phyloP scores from a whole-genome alignment of 2,888 invertebrate genomes.

The Dione juno region DNA sequence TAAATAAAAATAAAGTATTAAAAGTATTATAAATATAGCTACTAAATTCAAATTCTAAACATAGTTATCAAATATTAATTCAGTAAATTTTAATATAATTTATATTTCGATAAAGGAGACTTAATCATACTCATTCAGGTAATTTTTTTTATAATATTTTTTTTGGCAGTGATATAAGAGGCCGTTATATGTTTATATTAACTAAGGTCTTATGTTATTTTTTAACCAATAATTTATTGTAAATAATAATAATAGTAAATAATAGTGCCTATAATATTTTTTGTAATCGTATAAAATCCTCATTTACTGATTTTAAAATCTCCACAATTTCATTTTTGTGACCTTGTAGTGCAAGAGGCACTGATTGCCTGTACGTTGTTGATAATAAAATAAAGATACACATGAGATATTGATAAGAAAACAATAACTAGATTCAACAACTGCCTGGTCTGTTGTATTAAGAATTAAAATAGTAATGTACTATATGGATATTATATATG shows the following conservation, averaged over 20 bases:
- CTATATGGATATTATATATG: not conserved
- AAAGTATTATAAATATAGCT: too few species aligned
- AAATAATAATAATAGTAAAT: too few species aligned
- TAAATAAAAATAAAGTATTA: too few species aligned
- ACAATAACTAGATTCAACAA: slow-evolving; percentile 29
- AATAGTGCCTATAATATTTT: not conserved
- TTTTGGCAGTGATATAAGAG: not conserved
- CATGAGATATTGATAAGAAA: slow-evolving; percentile 35
- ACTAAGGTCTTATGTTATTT: not conserved
- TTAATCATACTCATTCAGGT: too few species aligned
- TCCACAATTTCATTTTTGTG: slow-evolving; percentile 26
- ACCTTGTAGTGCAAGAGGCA: slow-evolving; percentile 39
- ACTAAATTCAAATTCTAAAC: too few species aligned
- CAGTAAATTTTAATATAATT: too few species aligned
- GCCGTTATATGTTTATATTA: not conserved
- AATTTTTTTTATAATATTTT: too few species aligned
- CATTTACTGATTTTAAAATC: not conserved
- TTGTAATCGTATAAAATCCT: not conserved
- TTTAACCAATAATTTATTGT: too few species aligned
- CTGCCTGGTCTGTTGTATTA: not conserved
- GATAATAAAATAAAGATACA: slow-evolving; percentile 42
- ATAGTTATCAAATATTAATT: too few species aligned
- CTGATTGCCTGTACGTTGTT: slow-evolving; percentile 25
- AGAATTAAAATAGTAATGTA: not conserved
- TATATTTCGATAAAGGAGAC: too few species aligned